These are phyloP conservation scores for Callocephalon fimbriatum DNA, from an alignment of 2,113 vertebrate genomes.

Conservation along the genomic window DNA sequence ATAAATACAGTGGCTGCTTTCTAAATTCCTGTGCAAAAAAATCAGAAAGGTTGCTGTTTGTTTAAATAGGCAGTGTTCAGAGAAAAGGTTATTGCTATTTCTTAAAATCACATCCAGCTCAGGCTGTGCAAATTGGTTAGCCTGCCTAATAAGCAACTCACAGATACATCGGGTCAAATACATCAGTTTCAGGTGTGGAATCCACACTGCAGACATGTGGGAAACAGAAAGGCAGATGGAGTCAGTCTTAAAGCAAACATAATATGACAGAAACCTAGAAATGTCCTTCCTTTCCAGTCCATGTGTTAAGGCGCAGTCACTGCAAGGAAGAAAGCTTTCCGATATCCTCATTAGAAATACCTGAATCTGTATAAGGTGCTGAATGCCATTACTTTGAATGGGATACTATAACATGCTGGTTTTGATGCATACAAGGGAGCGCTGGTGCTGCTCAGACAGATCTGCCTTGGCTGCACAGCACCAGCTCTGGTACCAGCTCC, in stretches of 20 bases:
- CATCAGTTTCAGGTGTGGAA: neutral
- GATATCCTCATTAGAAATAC: neutral
- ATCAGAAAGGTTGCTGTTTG: neutral
- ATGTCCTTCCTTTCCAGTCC: neutral
- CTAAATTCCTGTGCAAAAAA: neutral
- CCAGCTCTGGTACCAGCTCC: neutral
- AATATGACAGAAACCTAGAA: neutral
- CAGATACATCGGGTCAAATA: neutral
- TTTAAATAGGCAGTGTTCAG: neutral
- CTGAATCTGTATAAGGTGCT: neutral
- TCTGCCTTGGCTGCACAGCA: neutral
- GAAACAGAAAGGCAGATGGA: neutral
- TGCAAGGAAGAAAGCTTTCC: neutral
- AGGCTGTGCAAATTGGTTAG: neutral
- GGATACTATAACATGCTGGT: neutral
- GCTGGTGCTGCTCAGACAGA: neutral
- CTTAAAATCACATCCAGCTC: constrained; percentile 1
- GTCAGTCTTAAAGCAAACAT: neutral
- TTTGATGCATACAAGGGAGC: neutral
- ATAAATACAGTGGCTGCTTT: neutral
- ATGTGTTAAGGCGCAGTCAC: neutral
- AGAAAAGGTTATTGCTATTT: neutral
- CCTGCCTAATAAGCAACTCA: neutral
- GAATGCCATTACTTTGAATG: neutral
- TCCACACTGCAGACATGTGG: neutral